Evolutionary conservation across 2,888 invertebrate species (phyloP), one percentile per base, ranked within the genome.

Genomic region (Melangyna quadrimaculata): DNA sequence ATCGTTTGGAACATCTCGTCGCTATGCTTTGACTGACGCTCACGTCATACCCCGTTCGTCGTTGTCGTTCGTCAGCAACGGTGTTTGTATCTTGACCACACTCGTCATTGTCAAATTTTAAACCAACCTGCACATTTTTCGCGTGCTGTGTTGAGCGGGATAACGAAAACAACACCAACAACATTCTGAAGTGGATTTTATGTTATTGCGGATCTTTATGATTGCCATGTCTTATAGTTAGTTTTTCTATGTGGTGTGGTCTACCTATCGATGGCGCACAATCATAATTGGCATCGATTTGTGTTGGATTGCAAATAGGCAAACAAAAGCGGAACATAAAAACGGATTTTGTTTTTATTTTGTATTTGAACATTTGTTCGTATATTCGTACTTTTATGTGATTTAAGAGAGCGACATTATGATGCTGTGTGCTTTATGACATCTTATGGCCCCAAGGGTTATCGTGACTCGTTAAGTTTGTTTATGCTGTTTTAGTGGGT

Each of bases 271-370:
- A 77, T 69, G 72, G 80, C 43, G 71, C 53, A 29, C 79, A 84
- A 75, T 79, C 80, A 78, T 81, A 86, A 86, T 86, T 86, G 86
- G 80, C 57, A 73, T 78, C 77, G 75, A 79, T 80, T 79, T 79
- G 43, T 24, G 40, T 51, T 71, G 43, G 71, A 55, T 24, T 51
- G 61, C 10, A 53, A 53, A 51, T 40, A 35, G 48, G 12, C 40
- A 10, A 43, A 59, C 63, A 17, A 40, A 61, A 67, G 32, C 59
- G 12, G 48, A 22, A 24, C 40, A 43, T 24, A 57, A 45, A 24
- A 37, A 74, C 9, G 4, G 32, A 74, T 53, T 75, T 75, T 27
- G 8, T 7, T 51, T 51, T 27, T 22, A 4, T 75, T 78, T 77
- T 57, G 43, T 79, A 6, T 32, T 10, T 78, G 65, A 71, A 79